Percentiles rank a stretch among this genome's conserved stretches.
Conservation (phyloP, 2,888 invertebrate species). For the Phyto melanocephala region DNA sequence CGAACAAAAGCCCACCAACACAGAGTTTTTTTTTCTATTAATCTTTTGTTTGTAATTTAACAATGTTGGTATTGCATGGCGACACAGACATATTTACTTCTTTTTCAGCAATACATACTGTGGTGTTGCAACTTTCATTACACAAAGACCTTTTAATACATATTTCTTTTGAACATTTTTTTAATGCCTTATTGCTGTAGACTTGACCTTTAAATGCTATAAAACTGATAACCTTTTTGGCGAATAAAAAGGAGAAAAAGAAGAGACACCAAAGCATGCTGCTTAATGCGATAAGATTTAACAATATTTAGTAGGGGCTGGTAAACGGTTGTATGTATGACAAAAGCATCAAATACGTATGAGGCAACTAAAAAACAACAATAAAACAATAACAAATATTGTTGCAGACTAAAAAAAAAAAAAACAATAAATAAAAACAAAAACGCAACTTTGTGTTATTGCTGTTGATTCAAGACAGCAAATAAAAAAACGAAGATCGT, state of each 20-base stretch:
- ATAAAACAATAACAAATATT: slow-evolving; percentile 1
- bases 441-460: slow-evolving; percentile 22
- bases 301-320: neutral
- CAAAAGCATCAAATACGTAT: slow-evolving; percentile 8
- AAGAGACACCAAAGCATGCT: slow-evolving; percentile 26
- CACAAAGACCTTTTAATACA: slow-evolving; percentile 17
- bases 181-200: neutral
- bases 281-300: slow-evolving; percentile 38
- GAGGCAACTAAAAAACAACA: neutral
- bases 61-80: slow-evolving; percentile 6
- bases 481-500: slow-evolving; percentile 33
- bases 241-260: neutral
- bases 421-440: too few relatives aligned
- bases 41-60: slow-evolving; percentile 7
- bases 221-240: slow-evolving; percentile 57
- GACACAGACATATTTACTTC: neutral
- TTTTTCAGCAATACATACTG: slow-evolving; percentile 17
- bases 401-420: neutral
- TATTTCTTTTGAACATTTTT: neutral
- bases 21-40: slow-evolving; percentile 1
- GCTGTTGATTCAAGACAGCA: neutral
- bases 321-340: slow-evolving; percentile 6
- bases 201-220: slow-evolving; percentile 59
- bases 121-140: neutral
- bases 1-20: slow-evolving; percentile 29